These are phyloP conservation scores for Pelusios castaneus DNA, from an alignment of 2,113 vertebrate species.

Conservation along the genomic window DNA sequence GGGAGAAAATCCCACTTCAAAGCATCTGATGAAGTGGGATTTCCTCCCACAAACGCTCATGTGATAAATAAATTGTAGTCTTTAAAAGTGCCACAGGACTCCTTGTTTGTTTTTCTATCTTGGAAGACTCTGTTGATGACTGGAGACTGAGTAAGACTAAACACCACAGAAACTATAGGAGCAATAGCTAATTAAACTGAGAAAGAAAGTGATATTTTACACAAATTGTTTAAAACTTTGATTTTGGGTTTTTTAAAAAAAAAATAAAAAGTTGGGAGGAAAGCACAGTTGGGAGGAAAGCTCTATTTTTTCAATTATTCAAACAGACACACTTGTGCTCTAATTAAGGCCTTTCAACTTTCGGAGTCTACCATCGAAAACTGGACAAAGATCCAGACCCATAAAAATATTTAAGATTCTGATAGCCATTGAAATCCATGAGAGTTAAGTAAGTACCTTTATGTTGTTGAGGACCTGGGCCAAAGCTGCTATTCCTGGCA, in stretches of 20 bases:
- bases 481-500: neutral
- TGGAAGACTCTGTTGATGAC: neutral
- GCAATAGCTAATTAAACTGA: neutral
- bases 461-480: neutral
- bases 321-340: neutral
- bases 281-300: neutral
- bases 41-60: too few relatives aligned
- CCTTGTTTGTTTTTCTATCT: too few relatives aligned
- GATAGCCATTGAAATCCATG: neutral
- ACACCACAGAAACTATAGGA: neutral
- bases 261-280: too few relatives aligned
- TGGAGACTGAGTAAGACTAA: neutral
- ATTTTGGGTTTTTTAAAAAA: neutral
- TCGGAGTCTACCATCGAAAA: neutral
- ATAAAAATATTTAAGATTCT: neutral
- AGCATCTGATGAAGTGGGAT: too few relatives aligned
- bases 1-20: too few relatives aligned
- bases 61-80: too few relatives aligned
- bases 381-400: neutral
- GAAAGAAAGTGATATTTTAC: neutral
- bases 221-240: neutral
- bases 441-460: neutral
- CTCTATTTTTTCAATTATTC: neutral
- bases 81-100: too few relatives aligned
- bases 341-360: neutral